Conservation (phyloP, 2,113 vertebrate genomes). For the Turnix velox region DNA sequence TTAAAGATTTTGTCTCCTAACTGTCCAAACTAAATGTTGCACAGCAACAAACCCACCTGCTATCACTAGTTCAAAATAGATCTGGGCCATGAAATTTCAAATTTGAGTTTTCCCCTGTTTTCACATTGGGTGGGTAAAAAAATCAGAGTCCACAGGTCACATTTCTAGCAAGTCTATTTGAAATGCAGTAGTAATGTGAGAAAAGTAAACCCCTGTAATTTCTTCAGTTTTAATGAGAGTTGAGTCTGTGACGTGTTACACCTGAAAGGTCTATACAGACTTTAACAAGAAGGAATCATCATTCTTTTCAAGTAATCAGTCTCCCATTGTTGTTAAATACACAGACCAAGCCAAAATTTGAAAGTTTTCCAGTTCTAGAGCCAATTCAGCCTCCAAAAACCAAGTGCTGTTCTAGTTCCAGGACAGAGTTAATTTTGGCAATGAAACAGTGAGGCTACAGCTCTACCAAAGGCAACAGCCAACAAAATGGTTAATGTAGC, state of each 20-base stretch:
- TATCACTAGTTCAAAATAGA: background rate
- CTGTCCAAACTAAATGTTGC: conserved; percentile 33
- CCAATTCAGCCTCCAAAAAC: background rate
- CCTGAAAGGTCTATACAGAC: background rate
- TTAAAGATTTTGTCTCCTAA: background rate
- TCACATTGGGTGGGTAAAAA: background rate
- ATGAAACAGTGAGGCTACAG: background rate
- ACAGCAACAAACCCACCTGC: background rate
- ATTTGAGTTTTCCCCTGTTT: background rate
- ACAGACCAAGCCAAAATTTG: background rate
- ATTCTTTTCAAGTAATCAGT: background rate
- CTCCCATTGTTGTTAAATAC: background rate
- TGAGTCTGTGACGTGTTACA: background rate
- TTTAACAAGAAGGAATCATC: background rate
- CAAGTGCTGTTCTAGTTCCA: background rate
- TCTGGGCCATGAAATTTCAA: background rate
- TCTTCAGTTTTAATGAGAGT: background rate
- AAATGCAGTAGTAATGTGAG: background rate
- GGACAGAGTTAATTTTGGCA: background rate
- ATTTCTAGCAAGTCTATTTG: too few relatives aligned
- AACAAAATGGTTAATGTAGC: background rate
- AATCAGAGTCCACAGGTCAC: background rate
- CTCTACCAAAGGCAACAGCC: rapidly evolving
- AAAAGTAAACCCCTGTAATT: background rate
- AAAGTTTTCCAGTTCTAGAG: background rate